Evolutionary conservation across 2,797 vertebrate species (phyloP).

Genomic region (Cynodonichthys magdalenae): DNA sequence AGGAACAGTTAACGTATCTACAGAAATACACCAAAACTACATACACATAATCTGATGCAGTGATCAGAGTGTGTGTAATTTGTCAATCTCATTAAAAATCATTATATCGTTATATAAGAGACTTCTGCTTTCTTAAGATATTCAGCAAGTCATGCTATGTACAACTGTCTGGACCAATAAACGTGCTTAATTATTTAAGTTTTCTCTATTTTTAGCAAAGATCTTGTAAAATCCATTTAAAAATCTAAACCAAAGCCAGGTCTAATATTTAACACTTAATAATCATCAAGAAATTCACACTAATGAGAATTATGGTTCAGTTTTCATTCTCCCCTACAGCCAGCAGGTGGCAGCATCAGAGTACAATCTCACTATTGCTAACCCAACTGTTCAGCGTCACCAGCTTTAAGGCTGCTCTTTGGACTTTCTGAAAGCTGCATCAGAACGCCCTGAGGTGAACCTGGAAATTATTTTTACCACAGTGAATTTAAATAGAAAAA

Average conservation of each 20-base stretch:
- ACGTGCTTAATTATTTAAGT: no score
- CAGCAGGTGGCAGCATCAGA: slow-evolving; percentile 76
- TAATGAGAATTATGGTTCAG: not conserved
- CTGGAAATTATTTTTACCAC: not conserved
- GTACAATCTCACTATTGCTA: slow-evolving; percentile 16
- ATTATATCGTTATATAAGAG: not conserved
- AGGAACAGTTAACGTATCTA: not conserved
- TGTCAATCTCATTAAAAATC: not conserved
- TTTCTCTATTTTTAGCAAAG: not conserved
- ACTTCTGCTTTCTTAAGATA: no score
- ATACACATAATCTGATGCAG: not conserved
- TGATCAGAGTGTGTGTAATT: not conserved
- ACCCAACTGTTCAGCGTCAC: not conserved
- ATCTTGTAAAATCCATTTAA: no score
- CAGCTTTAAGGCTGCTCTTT: slow-evolving; percentile 11
- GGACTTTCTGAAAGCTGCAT: slow-evolving; percentile 2
- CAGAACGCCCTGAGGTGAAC: not conserved
- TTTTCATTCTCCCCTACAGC: slow-evolving; percentile 36
- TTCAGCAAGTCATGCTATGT: no score
- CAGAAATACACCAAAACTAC: not conserved
- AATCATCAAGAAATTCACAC: not conserved
- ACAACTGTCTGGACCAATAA: no score
- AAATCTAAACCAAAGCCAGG: no score
- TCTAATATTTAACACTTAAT: no score
- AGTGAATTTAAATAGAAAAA: no score